A percentile compares a stretch with the other conserved stretches of the same genome.
Evolutionary conservation across 2,113 vertebrate genomes (phyloP).

Genomic region (Lagopus leucura): DNA sequence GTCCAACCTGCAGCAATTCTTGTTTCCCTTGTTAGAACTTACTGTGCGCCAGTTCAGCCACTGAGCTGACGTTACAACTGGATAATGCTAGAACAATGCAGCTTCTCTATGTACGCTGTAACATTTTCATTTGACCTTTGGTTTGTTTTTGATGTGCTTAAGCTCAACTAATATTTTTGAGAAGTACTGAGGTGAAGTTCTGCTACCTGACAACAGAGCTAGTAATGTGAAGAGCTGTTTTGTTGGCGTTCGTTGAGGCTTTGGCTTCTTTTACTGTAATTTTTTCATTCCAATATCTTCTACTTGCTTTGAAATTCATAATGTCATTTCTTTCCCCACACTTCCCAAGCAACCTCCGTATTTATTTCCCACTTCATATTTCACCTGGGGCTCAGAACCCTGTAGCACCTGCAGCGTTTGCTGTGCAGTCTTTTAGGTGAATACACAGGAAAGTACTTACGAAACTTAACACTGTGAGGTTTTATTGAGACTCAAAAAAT

Average conservation of each 20-base stretch:
- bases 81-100: neutral
- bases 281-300: neutral
- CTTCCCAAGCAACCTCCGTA: neutral
- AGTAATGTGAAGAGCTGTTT: neutral
- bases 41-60: neutral
- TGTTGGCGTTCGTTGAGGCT: neutral
- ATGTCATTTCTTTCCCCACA: neutral
- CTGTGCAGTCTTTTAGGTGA: neutral
- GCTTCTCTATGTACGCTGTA: fast-evolving
- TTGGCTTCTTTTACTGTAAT: neutral
- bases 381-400: neutral
- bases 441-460: neutral
- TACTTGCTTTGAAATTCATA: neutral
- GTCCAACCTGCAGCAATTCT: neutral
- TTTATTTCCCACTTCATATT: neutral
- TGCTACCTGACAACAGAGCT: neutral
- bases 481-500: neutral
- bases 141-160: neutral
- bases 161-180: neutral
- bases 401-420: neutral
- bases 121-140: neutral
- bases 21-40: neutral
- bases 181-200: neutral
- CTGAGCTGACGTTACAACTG: fast-evolving
- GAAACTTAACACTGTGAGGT: neutral